Conservation (phyloP, 2,888 invertebrate genomes). For the Andrena praecox region DNA sequence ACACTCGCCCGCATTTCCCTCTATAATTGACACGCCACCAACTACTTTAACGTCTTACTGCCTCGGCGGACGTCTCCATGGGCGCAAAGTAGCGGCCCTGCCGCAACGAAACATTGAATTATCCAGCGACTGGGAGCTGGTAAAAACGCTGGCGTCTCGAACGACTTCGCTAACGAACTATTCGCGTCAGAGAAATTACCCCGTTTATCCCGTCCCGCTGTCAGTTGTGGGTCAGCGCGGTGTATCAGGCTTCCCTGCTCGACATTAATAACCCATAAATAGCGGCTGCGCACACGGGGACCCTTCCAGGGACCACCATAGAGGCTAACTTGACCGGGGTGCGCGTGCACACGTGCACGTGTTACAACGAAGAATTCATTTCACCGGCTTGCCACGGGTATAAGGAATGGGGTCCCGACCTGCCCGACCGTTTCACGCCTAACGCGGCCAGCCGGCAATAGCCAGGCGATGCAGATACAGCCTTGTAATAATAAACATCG, state of each 20-base stretch:
- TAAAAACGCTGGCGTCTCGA: background rate
- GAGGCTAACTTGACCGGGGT: background rate
- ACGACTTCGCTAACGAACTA: constrained; percentile 52
- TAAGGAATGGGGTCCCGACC: constrained; percentile 75
- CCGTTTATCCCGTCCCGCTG: constrained; percentile 60
- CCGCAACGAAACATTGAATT: constrained; percentile 7
- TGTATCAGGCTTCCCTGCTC: constrained; percentile 65
- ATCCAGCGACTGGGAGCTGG: background rate
- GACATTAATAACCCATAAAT: constrained; percentile 76
- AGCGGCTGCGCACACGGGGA: constrained; percentile 44
- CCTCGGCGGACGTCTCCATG: background rate
- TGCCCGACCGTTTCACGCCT: constrained; percentile 72
- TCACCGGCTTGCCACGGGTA: constrained; percentile 70
- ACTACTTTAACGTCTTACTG: background rate
- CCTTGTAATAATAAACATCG: constrained; percentile 73
- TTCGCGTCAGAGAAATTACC: constrained; percentile 61
- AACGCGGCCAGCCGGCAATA: constrained; percentile 49
- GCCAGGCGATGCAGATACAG: constrained; percentile 59
- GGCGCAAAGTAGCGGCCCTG: background rate
- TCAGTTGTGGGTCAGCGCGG: constrained; percentile 71
- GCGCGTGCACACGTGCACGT: constrained; percentile 46
- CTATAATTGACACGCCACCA: background rate
- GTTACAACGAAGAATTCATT: constrained; percentile 73
- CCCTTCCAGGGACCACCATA: constrained; percentile 23
- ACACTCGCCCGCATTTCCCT: constrained; percentile 13